Percentiles rank a stretch among this genome's conserved stretches.
phyloP scores from a whole-genome alignment of 2,113 vertebrate species.

The Chunga burmeisteri region DNA sequence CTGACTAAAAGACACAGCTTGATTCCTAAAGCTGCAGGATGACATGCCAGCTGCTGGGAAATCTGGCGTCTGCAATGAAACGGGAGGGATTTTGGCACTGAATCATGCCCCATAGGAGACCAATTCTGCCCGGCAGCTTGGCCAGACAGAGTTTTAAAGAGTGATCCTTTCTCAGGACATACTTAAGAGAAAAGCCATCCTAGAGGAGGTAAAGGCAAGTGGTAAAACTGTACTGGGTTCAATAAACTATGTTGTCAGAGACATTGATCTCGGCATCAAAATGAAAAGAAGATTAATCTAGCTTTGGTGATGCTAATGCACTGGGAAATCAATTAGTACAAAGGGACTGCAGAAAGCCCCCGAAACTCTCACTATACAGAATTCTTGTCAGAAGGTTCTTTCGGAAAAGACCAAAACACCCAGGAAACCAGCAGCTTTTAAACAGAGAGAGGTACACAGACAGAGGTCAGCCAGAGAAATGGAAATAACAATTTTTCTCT shows the following conservation, averaged over 20 bases:
- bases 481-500: neutral
- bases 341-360: neutral
- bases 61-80: neutral
- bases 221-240: neutral
- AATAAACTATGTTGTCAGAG: neutral
- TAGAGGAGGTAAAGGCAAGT: neutral
- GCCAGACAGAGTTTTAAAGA: neutral
- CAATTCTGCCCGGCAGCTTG: neutral
- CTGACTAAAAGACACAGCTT: neutral
- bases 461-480: neutral
- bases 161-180: neutral
- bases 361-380: neutral
- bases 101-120: neutral
- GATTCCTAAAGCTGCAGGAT: neutral
- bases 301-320: conserved; percentile 19
- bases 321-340: neutral
- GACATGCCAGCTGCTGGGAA: neutral
- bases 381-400: neutral
- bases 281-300: conserved; percentile 37
- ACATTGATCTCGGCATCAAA: neutral
- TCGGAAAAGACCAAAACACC: neutral
- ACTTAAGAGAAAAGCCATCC: neutral
- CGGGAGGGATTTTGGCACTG: neutral
- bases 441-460: neutral
- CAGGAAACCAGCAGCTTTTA: conserved; percentile 12